A percentile compares a stretch with the other conserved stretches of the same genome.
Conservation (phyloP, 2,113 vertebrate genomes). For the Alces alces region DNA sequence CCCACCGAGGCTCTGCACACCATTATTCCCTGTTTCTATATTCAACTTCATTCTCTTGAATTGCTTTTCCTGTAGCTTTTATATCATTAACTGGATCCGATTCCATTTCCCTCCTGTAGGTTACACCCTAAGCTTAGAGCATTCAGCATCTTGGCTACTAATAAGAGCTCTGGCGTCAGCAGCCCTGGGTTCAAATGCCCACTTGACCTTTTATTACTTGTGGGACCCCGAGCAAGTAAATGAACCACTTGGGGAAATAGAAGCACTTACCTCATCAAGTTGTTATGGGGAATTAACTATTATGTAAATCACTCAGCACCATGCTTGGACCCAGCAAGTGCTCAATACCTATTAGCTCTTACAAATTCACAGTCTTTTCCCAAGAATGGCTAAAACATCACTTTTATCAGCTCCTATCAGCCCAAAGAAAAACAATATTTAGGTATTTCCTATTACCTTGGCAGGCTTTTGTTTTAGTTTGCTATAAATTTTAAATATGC, state of each 20-base stretch:
- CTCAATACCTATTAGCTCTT: background rate
- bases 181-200: background rate
- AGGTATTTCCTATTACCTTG: background rate
- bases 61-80: background rate
- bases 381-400: background rate
- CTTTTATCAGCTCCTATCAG: background rate
- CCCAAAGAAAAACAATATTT: background rate
- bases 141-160: background rate
- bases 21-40: background rate
- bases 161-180: background rate
- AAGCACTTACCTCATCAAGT: background rate
- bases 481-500: background rate
- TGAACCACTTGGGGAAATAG: background rate
- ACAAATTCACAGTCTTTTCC: background rate
- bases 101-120: background rate
- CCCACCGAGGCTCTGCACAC: background rate
- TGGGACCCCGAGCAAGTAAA: background rate
- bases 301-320: background rate
- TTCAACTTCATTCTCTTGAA: background rate
- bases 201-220: background rate
- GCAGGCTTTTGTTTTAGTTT: background rate
- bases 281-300: background rate
- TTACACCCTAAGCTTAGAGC: background rate
- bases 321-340: background rate
- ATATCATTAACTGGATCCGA: background rate